Percentiles rank a stretch among this genome's conserved stretches.
phyloP scores from a whole-genome alignment of 2,797 vertebrate genomes.

The Microhierax caerulescens region DNA sequence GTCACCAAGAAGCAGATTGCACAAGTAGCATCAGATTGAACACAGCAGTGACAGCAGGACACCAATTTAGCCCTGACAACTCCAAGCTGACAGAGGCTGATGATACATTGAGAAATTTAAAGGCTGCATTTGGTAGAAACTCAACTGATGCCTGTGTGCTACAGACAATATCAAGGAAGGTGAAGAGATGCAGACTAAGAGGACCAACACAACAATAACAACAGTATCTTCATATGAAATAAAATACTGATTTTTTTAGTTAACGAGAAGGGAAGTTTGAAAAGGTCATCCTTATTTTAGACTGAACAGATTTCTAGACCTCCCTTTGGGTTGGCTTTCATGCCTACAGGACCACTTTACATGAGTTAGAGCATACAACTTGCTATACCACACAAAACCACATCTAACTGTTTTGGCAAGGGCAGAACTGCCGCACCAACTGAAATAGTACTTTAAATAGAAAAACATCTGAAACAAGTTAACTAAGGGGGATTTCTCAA shows the following conservation, averaged over 20 bases:
- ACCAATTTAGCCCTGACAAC: background rate
- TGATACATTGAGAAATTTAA: background rate
- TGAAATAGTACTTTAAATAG: background rate
- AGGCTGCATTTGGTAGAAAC: rapidly evolving
- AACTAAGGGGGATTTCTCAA: background rate
- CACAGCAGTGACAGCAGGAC: background rate
- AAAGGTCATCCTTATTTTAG: background rate
- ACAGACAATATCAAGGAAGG: background rate
- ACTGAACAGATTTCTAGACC: background rate
- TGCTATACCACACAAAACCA: background rate
- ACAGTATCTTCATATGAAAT: background rate
- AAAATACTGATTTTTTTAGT: background rate
- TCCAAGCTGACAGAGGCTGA: background rate
- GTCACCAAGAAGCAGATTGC: background rate
- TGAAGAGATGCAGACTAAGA: background rate
- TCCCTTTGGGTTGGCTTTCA: background rate
- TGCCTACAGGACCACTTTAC: background rate
- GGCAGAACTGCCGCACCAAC: background rate
- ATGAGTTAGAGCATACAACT: background rate
- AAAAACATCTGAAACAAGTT: background rate
- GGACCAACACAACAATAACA: background rate
- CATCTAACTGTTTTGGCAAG: background rate
- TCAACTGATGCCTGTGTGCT: background rate
- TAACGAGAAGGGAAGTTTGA: background rate
- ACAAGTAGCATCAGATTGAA: background rate